Evolutionary conservation across 1,140 invertebrate species (phyloP).

Genomic region (Drosophila bipectinata): DNA sequence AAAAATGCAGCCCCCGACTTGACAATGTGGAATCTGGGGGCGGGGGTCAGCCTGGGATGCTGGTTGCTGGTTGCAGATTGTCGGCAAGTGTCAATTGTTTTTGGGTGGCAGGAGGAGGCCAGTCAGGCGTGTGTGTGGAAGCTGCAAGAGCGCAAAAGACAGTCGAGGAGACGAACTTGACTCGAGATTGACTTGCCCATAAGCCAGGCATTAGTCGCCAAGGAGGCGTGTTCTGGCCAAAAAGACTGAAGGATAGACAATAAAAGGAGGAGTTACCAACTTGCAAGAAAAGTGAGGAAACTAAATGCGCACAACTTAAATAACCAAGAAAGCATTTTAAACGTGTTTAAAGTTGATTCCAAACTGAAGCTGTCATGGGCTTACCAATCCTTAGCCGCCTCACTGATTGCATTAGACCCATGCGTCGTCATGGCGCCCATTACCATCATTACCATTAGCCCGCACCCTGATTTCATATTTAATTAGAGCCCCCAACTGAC

Average conservation of each 20-base stretch:
- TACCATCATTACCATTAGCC: conserved; percentile 32
- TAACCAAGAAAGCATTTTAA: neutral
- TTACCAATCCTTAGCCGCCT: conserved; percentile 10
- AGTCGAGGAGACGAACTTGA: conserved; percentile 44
- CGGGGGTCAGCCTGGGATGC: conserved; percentile 24
- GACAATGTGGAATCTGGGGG: conserved; percentile 43
- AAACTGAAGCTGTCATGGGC: neutral
- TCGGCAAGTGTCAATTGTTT: conserved; percentile 79
- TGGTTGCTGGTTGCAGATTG: conserved; percentile 66
- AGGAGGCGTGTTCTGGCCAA: neutral
- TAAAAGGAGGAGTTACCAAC: neutral
- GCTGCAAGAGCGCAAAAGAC: conserved; percentile 17
- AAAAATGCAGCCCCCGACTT: conserved; percentile 57
- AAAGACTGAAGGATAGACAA: neutral
- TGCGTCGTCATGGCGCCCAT: conserved; percentile 4
- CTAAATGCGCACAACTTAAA: neutral
- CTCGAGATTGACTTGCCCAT: conserved; percentile 35
- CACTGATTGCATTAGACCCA: conserved; percentile 28
- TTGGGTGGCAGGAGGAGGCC: conserved; percentile 36
- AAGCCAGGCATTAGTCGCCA: conserved; percentile 5
- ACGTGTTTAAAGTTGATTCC: neutral
- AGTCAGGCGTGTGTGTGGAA: conserved; percentile 25
- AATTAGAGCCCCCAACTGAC: conserved; percentile 33
- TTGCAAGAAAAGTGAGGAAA: neutral
- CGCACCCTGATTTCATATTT: conserved; percentile 53